These are phyloP conservation scores for Synanthedon tipuliformis DNA, from an alignment of 2,888 invertebrate species.

Conservation along the genomic window DNA sequence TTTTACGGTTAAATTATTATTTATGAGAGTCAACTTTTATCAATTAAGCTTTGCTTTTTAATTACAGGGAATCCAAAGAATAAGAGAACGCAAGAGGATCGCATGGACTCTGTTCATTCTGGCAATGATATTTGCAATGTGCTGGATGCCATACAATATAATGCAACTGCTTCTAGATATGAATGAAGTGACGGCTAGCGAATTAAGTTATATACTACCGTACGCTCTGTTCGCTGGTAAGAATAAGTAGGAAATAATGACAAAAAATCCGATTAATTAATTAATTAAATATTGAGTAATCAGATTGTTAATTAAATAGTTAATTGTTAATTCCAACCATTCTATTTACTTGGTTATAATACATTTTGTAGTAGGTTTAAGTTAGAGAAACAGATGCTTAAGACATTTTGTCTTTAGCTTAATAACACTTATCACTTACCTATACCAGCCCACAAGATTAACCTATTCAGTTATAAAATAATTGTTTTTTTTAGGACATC, in stretches of 20 bases:
- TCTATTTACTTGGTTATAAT: too few species aligned
- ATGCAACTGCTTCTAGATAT: conserved; percentile 75
- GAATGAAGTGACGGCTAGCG: conserved; percentile 46
- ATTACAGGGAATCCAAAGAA: conserved; percentile 69
- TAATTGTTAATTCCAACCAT: too few species aligned
- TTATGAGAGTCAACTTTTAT: too few species aligned
- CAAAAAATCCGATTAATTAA: too few species aligned
- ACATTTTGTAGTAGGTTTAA: too few species aligned
- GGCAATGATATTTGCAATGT: conserved; percentile 79
- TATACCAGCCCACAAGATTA: too few species aligned
- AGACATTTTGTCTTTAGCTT: too few species aligned
- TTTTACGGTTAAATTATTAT: too few species aligned
- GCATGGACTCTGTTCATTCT: conserved; percentile 80
- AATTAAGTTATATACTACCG: conserved; percentile 55
- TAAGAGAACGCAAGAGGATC: conserved; percentile 78
- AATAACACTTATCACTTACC: too few species aligned
- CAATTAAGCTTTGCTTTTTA: conserved; percentile 4
- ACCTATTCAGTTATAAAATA: neutral
- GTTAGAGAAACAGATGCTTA: too few species aligned
- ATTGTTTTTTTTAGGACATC: conserved; percentile 66
- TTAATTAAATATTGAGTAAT: too few species aligned
- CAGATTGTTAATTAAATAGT: too few species aligned
- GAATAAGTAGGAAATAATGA: conserved; percentile 2
- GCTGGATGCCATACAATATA: conserved; percentile 84
- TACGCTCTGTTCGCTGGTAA: conserved; percentile 75